Base-by-base conservation (phyloP, 2,113 vertebrate genomes). In the Onychostoma macrolepis region DNA sequence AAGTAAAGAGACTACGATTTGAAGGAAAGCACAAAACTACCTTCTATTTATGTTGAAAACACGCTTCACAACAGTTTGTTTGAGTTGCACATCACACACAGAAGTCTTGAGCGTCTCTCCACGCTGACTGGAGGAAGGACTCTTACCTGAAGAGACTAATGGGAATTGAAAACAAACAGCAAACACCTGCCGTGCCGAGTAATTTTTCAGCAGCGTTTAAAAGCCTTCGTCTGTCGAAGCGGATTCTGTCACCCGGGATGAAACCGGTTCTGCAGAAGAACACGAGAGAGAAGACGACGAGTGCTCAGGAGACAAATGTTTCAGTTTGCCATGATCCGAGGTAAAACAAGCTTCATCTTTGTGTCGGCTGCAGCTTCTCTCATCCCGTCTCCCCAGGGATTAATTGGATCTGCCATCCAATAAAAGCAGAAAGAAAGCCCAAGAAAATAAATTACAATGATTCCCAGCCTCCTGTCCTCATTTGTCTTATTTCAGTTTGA, bases 251-350 rank as follows among this genome's bases (percentile, higher is more conserved):
- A 91, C 85, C 86, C 87, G 84, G 90, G 90, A 88, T 93, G 92
- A 93, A 94, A 93, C 93, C 86, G 86, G 88, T 85, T 87, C 87
- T 82, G 91, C 92, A 91, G 71, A 69, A 82, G 83, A 90, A 88
- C 90, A 91, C 88, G 85, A 87, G 90, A 90, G 89, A 88, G 83
- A 81, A 90, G 43, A 80, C 30, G 56, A 17, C 53, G 12, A 74
- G 83, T 79, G 72, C 65, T 83, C 88, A 91, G 88, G 88, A 93
- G 92, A 94, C 90, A 94, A 94, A 95, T 94, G 92, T 92, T 91
- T 93, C 92, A 88, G 90, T 93, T 94, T 93, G 93, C 85, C 81
- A 67, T 90, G 90, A 93, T 94, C 90, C 86, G 89, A 90, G 87
- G 89, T 86, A 92, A 89, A 94, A 93, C 89, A 89, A 88, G 85